These are phyloP conservation scores for Schizaphis graminum DNA, from an alignment of 2,888 invertebrate species.

Conservation along the genomic window DNA sequence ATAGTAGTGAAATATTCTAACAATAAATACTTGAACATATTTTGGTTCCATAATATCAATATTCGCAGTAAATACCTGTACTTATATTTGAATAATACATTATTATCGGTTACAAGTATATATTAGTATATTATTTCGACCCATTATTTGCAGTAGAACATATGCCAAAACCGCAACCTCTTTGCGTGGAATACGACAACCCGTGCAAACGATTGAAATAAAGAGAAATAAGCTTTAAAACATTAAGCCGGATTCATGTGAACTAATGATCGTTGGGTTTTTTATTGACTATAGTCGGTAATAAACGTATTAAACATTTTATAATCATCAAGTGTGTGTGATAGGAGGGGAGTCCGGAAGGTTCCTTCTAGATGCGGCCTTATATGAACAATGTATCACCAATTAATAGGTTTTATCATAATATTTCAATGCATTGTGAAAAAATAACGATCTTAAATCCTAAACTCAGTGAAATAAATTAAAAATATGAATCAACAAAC, in stretches of 20 bases:
- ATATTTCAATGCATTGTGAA: not conserved
- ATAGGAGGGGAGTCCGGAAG: rapidly evolving
- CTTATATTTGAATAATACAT: not conserved
- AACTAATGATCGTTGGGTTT: not conserved
- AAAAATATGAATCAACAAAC: not conserved
- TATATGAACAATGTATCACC: not conserved
- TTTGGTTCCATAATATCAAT: not conserved
- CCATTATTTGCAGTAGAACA: not conserved
- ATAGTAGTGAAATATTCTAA: not conserved
- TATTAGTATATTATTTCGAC: not conserved
- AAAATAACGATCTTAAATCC: too few relatives aligned
- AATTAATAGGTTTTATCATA: not conserved
- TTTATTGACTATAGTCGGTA: too few relatives aligned
- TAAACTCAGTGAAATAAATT: not conserved
- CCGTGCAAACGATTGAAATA: not conserved
- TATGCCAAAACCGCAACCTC: not conserved
- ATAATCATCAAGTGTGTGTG: not conserved
- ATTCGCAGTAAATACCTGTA: not conserved
- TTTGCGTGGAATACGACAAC: not conserved
- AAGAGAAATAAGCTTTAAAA: not conserved
- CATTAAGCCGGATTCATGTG: not conserved
- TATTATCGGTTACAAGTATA: not conserved
- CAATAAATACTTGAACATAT: not conserved
- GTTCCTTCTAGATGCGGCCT: not conserved
- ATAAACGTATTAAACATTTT: too few relatives aligned